Conservation (phyloP, 2,113 vertebrate genomes). For the Penelope pileata region DNA sequence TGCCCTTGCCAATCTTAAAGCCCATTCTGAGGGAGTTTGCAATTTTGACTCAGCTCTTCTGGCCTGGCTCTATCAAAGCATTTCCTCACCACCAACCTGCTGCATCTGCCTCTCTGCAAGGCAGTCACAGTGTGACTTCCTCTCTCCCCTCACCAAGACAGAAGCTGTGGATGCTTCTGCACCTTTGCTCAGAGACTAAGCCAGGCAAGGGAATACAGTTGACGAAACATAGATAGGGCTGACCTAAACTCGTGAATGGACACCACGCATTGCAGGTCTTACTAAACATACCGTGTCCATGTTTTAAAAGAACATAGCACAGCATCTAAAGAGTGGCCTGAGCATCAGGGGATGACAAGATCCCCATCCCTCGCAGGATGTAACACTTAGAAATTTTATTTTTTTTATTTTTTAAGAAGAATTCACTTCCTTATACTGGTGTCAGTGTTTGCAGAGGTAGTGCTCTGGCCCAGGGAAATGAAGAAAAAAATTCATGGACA, state of each 20-base stretch:
- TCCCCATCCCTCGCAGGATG: neutral
- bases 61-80: neutral
- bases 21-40: neutral
- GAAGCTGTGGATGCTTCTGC: neutral
- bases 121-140: neutral
- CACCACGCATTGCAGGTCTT: neutral
- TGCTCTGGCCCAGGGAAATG: neutral
- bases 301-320: neutral
- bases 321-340: neutral
- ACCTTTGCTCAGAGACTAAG: neutral
- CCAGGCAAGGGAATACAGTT: neutral
- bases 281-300: neutral
- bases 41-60: neutral
- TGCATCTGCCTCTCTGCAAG: neutral
- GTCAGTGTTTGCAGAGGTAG: neutral
- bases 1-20: neutral
- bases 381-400: neutral
- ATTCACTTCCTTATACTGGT: neutral
- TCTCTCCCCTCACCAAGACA: neutral
- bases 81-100: neutral
- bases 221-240: neutral
- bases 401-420: neutral
- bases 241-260: neutral
- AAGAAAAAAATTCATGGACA: neutral
- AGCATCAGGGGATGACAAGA: neutral